Percentiles rank a stretch among this genome's conserved stretches.
phyloP scores from a whole-genome alignment of 2,888 invertebrate genomes.

The Clistopyga incitator region DNA sequence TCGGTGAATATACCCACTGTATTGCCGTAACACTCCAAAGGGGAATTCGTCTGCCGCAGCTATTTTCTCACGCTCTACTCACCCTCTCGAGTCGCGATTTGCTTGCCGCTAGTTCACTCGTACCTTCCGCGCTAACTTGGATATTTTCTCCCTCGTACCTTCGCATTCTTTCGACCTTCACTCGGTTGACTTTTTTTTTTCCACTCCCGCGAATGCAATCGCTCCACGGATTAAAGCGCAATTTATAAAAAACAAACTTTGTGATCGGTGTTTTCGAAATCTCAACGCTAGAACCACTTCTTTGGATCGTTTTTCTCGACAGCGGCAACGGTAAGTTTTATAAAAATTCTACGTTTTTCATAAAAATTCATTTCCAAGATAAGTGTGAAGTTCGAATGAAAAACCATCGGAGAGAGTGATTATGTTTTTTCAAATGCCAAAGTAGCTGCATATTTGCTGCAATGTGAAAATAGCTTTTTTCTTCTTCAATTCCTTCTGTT shows the following conservation, averaged over 20 bases:
- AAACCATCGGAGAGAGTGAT: too few species aligned
- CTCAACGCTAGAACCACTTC: not conserved
- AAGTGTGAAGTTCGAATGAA: too few species aligned
- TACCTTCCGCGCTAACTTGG: conserved; percentile 7
- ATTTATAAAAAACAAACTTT: conserved; percentile 2
- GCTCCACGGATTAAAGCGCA: conserved; percentile 8
- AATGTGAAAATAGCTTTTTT: too few species aligned
- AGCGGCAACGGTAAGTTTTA: conserved; percentile 35
- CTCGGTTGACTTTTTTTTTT: not conserved
- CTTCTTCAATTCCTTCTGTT: too few species aligned
- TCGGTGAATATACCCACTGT: conserved; percentile 8
- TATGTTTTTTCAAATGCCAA: too few species aligned
- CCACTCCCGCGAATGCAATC: not conserved
- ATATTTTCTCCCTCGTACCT: conserved; percentile 3
- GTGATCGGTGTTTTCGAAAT: not conserved
- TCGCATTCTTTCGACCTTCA: conserved; percentile 3
- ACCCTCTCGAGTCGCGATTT: conserved; percentile 3
- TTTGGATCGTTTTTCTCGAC: not conserved
- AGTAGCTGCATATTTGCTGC: too few species aligned
- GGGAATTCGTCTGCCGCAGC: conserved; percentile 9
- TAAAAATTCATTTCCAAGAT: not conserved
- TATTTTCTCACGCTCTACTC: conserved; percentile 11
- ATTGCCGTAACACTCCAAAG: not conserved
- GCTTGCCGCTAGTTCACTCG: not conserved
- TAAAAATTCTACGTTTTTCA: not conserved